These are phyloP conservation scores for Hemiscyllium ocellatum DNA, from an alignment of 2,113 vertebrate species.

Conservation along the genomic window DNA sequence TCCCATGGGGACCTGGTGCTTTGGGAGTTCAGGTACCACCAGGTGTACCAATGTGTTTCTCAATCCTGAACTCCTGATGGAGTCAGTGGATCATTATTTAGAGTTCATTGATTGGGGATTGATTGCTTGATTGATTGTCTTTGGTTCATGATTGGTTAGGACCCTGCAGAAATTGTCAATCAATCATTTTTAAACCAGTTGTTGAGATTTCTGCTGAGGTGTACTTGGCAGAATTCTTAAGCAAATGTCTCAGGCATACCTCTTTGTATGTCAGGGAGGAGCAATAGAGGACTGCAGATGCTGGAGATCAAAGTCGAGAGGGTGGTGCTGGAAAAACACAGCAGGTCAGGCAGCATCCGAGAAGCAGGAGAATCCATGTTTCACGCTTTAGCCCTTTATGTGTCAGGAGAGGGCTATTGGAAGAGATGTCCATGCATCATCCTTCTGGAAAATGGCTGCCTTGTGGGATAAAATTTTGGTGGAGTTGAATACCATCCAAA, in stretches of 20 bases:
- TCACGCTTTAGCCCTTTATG: background rate
- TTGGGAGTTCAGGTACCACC: background rate
- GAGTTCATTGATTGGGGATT: background rate
- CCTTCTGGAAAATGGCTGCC: background rate
- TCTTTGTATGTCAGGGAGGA: background rate
- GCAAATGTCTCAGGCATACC: background rate
- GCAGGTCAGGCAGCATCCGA: too few species aligned
- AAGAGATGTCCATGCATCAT: background rate
- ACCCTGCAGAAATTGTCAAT: background rate
- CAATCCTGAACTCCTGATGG: background rate
- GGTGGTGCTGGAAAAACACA: too few species aligned
- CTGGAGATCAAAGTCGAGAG: too few species aligned
- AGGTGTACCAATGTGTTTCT: background rate
- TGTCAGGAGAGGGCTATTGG: background rate
- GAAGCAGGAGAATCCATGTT: too few species aligned
- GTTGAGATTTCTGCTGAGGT: background rate
- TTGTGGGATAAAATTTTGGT: background rate
- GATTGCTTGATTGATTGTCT: background rate
- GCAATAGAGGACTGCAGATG: too few species aligned
- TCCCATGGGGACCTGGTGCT: background rate
- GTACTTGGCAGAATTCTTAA: background rate
- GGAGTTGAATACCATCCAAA: background rate
- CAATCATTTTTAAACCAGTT: background rate
- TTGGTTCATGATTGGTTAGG: background rate
- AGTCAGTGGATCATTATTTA: background rate